Evolutionary conservation across 1,140 invertebrate species (phyloP).

Genomic region (Proctacanthus coquilletti): DNA sequence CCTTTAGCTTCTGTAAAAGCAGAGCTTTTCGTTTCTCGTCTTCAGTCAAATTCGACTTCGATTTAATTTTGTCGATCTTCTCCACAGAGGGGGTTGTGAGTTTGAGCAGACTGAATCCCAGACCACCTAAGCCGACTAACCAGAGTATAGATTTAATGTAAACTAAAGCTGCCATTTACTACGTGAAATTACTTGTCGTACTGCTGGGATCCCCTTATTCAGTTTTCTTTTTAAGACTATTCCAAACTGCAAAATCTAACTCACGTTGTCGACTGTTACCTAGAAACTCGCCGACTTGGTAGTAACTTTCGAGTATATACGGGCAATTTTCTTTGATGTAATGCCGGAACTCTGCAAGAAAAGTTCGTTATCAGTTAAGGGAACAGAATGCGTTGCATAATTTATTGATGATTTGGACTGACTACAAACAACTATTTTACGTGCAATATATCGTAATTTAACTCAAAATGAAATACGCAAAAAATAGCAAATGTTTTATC

Average conservation of each 20-base stretch:
- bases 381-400: conserved; percentile 7
- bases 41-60: conserved; percentile 5
- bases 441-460: too few species aligned
- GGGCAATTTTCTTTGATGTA: conserved; percentile 43
- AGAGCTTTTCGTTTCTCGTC: conserved; percentile 15
- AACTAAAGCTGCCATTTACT: conserved; percentile 28
- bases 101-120: conserved; percentile 38
- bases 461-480: too few species aligned
- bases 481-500: too few species aligned
- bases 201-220: conserved; percentile 11
- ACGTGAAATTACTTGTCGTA: background rate
- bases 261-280: conserved; percentile 35
- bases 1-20: conserved; percentile 20
- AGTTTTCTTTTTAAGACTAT: conserved; percentile 9
- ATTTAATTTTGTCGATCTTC: conserved; percentile 33
- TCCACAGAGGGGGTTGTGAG: conserved; percentile 37
- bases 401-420: too few species aligned
- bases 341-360: conserved; percentile 37
- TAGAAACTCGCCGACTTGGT: conserved; percentile 38
- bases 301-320: conserved; percentile 41
- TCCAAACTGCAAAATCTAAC: conserved; percentile 35
- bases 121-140: conserved; percentile 35
- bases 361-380: too few species aligned
- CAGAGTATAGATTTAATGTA: conserved; percentile 37
- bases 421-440: too few species aligned